Conservation (phyloP, 1,140 invertebrate species). For the Gryllus bimaculatus region DNA sequence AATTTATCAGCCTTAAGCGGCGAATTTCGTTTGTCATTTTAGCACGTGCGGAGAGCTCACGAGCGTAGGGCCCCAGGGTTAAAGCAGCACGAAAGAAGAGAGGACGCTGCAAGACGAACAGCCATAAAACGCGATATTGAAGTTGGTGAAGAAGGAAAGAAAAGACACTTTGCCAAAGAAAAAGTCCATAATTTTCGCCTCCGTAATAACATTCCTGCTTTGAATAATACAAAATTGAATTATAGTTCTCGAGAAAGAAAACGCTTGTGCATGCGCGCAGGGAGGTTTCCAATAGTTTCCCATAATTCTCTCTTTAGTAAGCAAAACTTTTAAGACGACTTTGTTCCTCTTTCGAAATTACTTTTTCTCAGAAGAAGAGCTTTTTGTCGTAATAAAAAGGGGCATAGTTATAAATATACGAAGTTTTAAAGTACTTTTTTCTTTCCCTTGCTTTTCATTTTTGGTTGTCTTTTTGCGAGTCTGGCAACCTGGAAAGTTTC, state of each 20-base stretch:
- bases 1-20: too few relatives aligned
- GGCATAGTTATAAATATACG: neutral
- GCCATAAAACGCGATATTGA: too few relatives aligned
- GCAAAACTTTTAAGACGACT: neutral
- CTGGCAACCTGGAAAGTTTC: neutral
- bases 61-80: too few relatives aligned
- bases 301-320: conserved; percentile 5
- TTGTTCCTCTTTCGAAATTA: conserved; percentile 2
- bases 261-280: neutral
- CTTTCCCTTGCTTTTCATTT: neutral
- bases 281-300: neutral
- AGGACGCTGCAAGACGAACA: too few relatives aligned
- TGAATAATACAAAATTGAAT: neutral
- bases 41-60: too few relatives aligned
- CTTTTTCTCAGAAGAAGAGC: neutral
- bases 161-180: too few relatives aligned
- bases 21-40: too few relatives aligned
- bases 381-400: neutral
- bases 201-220: neutral
- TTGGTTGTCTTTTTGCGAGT: neutral
- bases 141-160: too few relatives aligned
- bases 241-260: neutral
- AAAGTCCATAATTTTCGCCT: neutral
- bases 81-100: too few relatives aligned
- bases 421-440: conserved; percentile 6